These are phyloP conservation scores for Cydia pomonella DNA, from an alignment of 1,140 invertebrate genomes.

Conservation along the genomic window DNA sequence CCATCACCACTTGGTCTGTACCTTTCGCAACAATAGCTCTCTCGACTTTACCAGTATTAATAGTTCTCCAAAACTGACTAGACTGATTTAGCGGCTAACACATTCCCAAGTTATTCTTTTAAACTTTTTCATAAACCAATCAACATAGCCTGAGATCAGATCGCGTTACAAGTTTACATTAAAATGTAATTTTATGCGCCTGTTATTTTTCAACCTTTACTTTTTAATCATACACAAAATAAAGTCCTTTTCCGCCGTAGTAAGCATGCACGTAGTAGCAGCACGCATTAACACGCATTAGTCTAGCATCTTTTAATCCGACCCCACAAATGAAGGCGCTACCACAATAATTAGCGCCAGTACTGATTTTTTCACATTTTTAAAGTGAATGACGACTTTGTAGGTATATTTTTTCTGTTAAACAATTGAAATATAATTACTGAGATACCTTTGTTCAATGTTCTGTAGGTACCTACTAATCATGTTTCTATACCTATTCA, in stretches of 20 bases:
- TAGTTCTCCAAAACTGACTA: not conserved
- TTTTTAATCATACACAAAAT: not conserved
- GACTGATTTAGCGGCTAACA: not conserved
- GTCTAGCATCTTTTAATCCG: not conserved
- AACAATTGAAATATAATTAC: no score
- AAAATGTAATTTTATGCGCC: not conserved
- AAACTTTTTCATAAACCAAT: not conserved
- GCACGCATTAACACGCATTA: no score
- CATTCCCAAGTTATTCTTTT: not conserved
- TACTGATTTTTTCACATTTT: no score
- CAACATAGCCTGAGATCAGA: constrained; percentile 5
- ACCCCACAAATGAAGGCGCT: not conserved
- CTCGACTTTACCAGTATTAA: not conserved
- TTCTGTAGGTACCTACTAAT: no score
- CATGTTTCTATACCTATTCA: no score
- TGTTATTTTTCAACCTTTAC: not conserved
- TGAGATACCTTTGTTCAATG: no score
- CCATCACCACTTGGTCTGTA: not conserved
- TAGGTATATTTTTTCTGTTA: no score
- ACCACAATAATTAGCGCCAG: no score
- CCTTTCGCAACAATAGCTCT: not conserved
- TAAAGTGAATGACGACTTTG: no score
- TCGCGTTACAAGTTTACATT: not conserved
- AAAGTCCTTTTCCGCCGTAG: constrained; percentile 14
- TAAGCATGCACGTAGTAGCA: not conserved